These are phyloP conservation scores for Motacilla tschutschensis DNA, from an alignment of 2,113 vertebrate genomes.

Conservation along the genomic window DNA sequence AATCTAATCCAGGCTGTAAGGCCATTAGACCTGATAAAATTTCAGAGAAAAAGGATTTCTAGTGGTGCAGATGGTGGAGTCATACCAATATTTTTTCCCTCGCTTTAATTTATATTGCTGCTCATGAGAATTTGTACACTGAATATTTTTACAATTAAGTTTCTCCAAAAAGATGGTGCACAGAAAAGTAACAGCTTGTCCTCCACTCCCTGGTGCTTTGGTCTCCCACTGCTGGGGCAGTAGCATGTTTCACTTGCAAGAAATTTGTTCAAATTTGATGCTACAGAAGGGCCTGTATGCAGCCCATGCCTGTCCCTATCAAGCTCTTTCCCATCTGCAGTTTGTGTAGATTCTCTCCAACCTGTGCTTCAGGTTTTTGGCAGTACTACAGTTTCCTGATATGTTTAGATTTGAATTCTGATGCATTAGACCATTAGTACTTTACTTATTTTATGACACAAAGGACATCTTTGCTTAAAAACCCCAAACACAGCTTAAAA, in stretches of 20 bases:
- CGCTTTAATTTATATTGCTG: neutral
- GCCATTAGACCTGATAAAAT: neutral
- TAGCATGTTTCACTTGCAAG: neutral
- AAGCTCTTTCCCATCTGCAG: neutral
- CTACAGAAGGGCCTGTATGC: neutral
- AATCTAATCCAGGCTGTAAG: constrained; percentile 16
- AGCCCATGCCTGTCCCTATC: rapidly evolving
- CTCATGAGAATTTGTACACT: neutral
- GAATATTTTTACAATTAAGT: neutral
- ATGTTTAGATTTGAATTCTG: neutral
- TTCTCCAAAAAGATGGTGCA: neutral
- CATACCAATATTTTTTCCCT: neutral
- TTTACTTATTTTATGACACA: neutral
- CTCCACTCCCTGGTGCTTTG: neutral
- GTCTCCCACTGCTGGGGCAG: neutral
- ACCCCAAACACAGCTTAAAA: neutral
- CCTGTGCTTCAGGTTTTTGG: rapidly evolving
- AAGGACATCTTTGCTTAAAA: neutral
- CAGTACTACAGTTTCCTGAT: neutral
- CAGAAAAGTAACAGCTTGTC: neutral
- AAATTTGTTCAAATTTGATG: neutral
- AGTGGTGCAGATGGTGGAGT: neutral
- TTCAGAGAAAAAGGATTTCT: neutral
- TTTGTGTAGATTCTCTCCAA: neutral
- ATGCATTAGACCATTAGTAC: neutral